phyloP scores from a whole-genome alignment of 2,888 invertebrate species.

The Melanophora roralis region DNA sequence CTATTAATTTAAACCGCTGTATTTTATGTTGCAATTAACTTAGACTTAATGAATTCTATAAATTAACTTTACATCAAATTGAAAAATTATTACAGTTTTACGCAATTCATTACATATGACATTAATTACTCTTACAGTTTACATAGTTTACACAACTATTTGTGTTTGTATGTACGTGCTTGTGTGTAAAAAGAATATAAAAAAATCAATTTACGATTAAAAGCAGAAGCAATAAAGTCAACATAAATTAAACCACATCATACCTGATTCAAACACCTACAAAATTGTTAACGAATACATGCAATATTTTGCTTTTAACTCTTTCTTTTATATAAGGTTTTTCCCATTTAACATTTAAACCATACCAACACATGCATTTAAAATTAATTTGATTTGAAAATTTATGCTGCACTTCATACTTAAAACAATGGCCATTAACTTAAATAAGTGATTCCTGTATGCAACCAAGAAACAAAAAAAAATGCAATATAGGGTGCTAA shows the following conservation, averaged over 20 bases:
- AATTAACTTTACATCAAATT: slow-evolving; percentile 49
- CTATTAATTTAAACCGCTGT: background rate
- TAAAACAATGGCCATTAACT: slow-evolving; percentile 75
- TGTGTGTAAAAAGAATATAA: background rate
- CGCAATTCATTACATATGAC: slow-evolving; percentile 74
- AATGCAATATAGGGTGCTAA: slow-evolving; percentile 51
- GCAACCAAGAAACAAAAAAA: slow-evolving; percentile 36
- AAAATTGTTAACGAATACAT: slow-evolving; percentile 1
- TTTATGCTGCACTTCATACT: slow-evolving; percentile 65
- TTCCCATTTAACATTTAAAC: background rate
- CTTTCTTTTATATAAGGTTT: background rate
- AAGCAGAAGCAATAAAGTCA: slow-evolving; percentile 68
- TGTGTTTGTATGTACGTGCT: too few relatives aligned
- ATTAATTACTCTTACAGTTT: slow-evolving; percentile 70
- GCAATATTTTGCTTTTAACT: background rate
- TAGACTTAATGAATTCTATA: slow-evolving; percentile 53
- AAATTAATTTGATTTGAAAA: slow-evolving; percentile 61
- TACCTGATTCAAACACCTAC: slow-evolving; percentile 24
- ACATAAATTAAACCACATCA: slow-evolving; percentile 68
- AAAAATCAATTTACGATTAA: background rate
- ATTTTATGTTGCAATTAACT: slow-evolving; percentile 56
- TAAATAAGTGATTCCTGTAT: slow-evolving; percentile 71
- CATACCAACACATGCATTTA: slow-evolving; percentile 27
- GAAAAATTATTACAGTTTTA: slow-evolving; percentile 71
- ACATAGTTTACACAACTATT: too few relatives aligned